Percentiles rank a stretch among this genome's conserved stretches.
phyloP scores from a whole-genome alignment of 30 jellyfish, hydroid and myxozoan species.

The Nemopilema nomurai region DNA sequence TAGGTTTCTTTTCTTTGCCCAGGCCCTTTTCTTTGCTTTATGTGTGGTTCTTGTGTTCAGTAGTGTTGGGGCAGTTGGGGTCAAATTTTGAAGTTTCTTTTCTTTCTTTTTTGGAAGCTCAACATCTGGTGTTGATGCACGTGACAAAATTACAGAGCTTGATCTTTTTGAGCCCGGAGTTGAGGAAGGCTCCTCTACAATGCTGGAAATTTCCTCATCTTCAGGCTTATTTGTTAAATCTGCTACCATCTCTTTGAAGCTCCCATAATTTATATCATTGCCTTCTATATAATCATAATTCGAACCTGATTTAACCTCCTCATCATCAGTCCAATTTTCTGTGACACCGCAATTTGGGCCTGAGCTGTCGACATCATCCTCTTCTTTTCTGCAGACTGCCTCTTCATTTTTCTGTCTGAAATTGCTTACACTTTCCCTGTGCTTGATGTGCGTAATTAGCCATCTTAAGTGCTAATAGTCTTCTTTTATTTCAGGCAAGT shows the following conservation, averaged over 20 bases:
- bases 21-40: background rate
- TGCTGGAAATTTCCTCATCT: background rate
- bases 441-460: no score
- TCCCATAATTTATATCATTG: background rate
- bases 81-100: no score
- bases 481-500: no score
- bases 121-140: no score
- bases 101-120: background rate
- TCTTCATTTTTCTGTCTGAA: background rate
- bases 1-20: background rate
- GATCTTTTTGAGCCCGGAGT: no score
- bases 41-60: background rate
- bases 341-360: no score
- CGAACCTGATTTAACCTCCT: background rate
- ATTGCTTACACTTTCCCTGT: slow-evolving; percentile 5
- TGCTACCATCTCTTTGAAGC: background rate
- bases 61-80: no score
- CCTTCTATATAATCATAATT: background rate
- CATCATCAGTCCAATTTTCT: background rate
- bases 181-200: no score
- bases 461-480: no score
- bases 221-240: background rate
- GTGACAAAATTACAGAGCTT: no score
- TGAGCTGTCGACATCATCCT: no score
- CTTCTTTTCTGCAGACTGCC: background rate